Percentiles rank a stretch among this genome's conserved stretches.
Conservation (phyloP, 2,113 vertebrate genomes). For the Kryptolebias marmoratus region DNA sequence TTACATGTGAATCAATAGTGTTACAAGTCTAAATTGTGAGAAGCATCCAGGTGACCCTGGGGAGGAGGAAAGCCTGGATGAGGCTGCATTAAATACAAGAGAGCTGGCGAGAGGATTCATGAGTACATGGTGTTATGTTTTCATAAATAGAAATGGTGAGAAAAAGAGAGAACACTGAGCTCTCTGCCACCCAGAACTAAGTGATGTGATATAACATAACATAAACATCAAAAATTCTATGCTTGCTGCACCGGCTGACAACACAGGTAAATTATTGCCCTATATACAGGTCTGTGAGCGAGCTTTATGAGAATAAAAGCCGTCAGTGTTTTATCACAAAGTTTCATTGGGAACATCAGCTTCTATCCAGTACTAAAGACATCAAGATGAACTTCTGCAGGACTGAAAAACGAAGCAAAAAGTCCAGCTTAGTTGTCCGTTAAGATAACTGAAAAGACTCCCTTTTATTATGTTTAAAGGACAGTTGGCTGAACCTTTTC, state of each 20-base stretch:
- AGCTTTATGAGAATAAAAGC: constrained; percentile 32
- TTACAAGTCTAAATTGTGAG: constrained; percentile 54
- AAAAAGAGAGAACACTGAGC: constrained; percentile 35
- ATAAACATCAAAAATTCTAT: constrained; percentile 33
- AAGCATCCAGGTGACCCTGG: constrained; percentile 38
- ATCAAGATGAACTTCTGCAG: constrained; percentile 27
- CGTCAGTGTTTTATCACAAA: constrained; percentile 46
- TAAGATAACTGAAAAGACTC: not conserved
- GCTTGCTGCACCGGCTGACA: constrained; percentile 17
- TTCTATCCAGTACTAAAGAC: constrained; percentile 57
- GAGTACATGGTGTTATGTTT: constrained; percentile 8
- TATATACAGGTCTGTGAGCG: not conserved
- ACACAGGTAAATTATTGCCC: constrained; percentile 10
- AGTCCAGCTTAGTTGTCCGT: constrained; percentile 5
- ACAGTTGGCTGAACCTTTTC: constrained; percentile 4
- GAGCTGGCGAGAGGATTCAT: constrained; percentile 8
- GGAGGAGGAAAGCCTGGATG: constrained; percentile 11
- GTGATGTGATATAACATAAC: constrained; percentile 35
- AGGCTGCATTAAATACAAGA: not conserved
- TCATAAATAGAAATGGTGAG: constrained; percentile 25
- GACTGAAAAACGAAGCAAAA: constrained; percentile 35
- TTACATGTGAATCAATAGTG: constrained; percentile 66
- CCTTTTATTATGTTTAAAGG: constrained; percentile 4
- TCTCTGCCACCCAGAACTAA: constrained; percentile 29
- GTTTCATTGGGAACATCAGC: constrained; percentile 36